Evolutionary conservation across 2,888 invertebrate species (phyloP).

Genomic region (Euzetes globulus): DNA sequence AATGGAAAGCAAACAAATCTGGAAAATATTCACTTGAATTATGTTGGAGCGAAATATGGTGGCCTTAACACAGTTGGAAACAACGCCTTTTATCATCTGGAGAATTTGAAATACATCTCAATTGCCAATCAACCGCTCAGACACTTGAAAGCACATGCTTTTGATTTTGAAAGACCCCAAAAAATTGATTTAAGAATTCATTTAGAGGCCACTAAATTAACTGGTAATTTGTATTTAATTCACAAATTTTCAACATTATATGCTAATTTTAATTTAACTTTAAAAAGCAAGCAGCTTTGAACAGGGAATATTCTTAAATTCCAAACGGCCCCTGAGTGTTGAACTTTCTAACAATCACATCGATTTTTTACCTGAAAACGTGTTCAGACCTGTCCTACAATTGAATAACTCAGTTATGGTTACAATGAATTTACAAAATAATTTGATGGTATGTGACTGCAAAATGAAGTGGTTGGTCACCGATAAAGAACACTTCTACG

Average conservation of each 20-base stretch:
- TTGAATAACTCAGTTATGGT: background rate
- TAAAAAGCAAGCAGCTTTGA: background rate
- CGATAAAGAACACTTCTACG: background rate
- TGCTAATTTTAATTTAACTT: too few species aligned
- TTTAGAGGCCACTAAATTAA: slow-evolving; percentile 11
- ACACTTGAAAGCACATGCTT: background rate
- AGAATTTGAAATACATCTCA: background rate
- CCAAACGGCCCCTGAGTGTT: background rate
- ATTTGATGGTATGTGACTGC: background rate
- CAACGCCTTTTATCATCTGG: background rate
- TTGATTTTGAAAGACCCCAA: background rate
- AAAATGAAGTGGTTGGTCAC: background rate
- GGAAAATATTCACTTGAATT: slow-evolving; percentile 1
- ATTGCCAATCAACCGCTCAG: background rate
- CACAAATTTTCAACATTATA: too few species aligned
- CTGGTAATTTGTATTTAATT: background rate
- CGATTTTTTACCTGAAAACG: background rate
- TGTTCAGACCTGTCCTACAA: background rate
- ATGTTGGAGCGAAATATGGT: background rate
- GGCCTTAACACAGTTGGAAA: background rate
- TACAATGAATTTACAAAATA: background rate
- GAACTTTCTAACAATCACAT: background rate
- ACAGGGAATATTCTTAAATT: background rate
- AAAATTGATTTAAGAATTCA: background rate
- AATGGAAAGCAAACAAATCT: slow-evolving; percentile 6